Evolutionary conservation across 2,797 vertebrate species (phyloP).

Genomic region (Semaprochilodus insignis): DNA sequence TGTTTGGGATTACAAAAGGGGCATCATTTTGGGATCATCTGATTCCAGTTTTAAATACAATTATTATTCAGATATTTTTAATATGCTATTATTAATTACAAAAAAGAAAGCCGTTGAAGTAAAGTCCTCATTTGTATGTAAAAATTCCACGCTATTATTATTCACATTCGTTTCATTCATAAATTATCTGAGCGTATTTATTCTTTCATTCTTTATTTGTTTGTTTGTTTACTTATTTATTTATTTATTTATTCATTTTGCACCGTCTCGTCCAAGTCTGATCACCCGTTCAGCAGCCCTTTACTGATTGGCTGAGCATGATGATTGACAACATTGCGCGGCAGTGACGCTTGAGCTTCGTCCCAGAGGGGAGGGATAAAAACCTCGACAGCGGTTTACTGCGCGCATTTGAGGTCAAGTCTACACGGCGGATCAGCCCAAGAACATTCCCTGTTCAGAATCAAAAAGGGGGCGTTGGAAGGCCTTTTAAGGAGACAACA

Average conservation of each 20-base stretch:
- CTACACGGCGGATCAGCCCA: not conserved
- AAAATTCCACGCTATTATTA: too few relatives aligned
- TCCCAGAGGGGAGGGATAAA: conserved; percentile 34
- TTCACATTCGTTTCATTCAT: too few relatives aligned
- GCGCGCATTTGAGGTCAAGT: conserved; percentile 33
- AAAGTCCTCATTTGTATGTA: too few relatives aligned
- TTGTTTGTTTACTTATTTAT: not conserved
- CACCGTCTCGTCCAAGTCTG: not conserved
- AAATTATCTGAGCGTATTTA: too few relatives aligned
- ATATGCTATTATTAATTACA: too few relatives aligned
- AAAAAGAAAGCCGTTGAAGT: too few relatives aligned
- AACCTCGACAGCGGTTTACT: not conserved
- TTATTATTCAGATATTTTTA: too few relatives aligned
- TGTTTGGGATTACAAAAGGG: too few relatives aligned
- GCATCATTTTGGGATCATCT: too few relatives aligned
- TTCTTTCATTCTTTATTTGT: too few relatives aligned
- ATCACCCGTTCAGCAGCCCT: not conserved
- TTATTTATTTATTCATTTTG: not conserved
- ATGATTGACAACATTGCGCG: conserved; percentile 24
- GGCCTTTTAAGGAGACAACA: not conserved
- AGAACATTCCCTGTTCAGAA: not conserved
- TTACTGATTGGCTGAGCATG: conserved; percentile 33
- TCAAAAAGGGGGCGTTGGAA: not conserved
- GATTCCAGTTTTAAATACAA: too few relatives aligned
- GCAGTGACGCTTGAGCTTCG: conserved; percentile 29